Percentiles rank a stretch among this genome's conserved stretches.
Evolutionary conservation across 2,113 vertebrate genomes (phyloP).

Genomic region (Callospermophilus lateralis): DNA sequence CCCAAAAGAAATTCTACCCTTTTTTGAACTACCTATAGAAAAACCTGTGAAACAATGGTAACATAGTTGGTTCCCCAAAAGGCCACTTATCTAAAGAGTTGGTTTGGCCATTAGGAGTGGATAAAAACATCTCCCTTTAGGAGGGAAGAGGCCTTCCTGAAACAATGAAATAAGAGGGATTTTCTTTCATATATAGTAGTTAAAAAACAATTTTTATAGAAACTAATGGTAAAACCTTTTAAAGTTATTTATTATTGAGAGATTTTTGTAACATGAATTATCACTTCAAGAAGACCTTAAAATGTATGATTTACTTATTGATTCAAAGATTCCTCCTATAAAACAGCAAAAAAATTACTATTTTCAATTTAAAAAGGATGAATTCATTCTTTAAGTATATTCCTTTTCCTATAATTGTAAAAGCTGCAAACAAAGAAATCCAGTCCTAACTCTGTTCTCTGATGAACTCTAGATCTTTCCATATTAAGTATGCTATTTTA

Average conservation of each 20-base stretch:
- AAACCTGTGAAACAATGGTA: background rate
- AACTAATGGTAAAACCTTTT: slow-evolving; percentile 4
- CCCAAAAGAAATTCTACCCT: background rate
- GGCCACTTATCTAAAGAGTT: background rate
- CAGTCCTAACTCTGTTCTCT: background rate
- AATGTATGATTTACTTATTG: background rate
- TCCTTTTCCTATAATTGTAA: background rate
- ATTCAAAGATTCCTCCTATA: background rate
- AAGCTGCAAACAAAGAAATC: background rate
- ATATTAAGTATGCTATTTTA: slow-evolving; percentile 3
- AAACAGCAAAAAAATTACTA: slow-evolving; percentile 7
- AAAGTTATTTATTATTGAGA: background rate
- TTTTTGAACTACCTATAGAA: background rate
- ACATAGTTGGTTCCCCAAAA: background rate
- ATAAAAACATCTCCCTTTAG: background rate
- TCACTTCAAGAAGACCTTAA: slow-evolving; percentile 52
- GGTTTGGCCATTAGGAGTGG: background rate
- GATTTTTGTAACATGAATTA: background rate
- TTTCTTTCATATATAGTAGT: background rate
- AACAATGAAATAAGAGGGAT: background rate
- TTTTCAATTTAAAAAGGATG: background rate
- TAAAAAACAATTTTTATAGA: background rate
- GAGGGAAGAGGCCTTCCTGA: background rate
- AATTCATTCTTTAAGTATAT: background rate
- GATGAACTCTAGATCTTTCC: background rate